Base-by-base conservation (phyloP, 2,797 vertebrate genomes). In the Coluber constrictor region DNA sequence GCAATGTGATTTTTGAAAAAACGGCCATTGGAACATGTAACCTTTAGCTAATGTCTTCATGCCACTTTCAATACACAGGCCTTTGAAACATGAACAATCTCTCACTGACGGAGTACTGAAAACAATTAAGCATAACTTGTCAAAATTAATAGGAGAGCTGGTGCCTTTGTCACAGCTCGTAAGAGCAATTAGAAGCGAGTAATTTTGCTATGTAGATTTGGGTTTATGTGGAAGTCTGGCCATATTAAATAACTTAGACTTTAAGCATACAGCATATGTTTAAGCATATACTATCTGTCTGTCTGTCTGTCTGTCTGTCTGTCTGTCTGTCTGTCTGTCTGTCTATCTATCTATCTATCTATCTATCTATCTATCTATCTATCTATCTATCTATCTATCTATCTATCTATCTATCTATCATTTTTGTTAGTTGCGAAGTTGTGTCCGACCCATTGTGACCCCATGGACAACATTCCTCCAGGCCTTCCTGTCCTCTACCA, bases 41-140 rank as follows among this genome's bases (percentile, higher is more conserved):
- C 93, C 95, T 97, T 97, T 96, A 96, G 94, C 95, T 96, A 95
- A 93, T 92, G 93, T 93, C 94, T 95, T 96, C 93, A 93, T 95
- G 94, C 87, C 95, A 95, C 89, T 95, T 97, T 93, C 95, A 94
- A 96, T 96, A 93, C 94, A 93, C 16, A 25, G 87, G 89, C 90
- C 91, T 94, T 57, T 90, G 96, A 96, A 94, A 96, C 97, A 95
- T 95, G 94, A 97, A 92, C 93, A 96, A 94, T 93, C 63, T 93
- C 63, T 90, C 66, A 47, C 61, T 94, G 96, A 97, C 94, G 96
- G 95, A 96, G 95, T 92, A 96, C 93, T 93, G 91, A 95, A 97
- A 97, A 96, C 93, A 96, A 95, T 96, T 96, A 96, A 96, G 94
- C 29, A 95, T 92, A 96, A 94, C 79, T 94, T 96, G 95, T 97